These are phyloP conservation scores for Venusia cambrica DNA, from an alignment of 2,888 invertebrate genomes.

Conservation along the genomic window DNA sequence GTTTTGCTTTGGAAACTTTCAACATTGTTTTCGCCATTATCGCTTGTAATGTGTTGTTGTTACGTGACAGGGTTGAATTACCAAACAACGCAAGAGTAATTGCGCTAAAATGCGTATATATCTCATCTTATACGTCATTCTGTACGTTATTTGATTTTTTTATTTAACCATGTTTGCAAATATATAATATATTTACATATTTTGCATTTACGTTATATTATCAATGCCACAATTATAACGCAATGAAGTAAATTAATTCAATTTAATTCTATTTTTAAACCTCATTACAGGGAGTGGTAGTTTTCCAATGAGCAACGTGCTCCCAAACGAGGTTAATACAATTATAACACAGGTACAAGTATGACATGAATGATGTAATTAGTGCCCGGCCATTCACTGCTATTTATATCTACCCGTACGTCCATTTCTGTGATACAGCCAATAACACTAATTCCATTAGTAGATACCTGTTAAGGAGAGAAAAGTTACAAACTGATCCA, in stretches of 20 bases:
- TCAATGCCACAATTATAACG: too few relatives aligned
- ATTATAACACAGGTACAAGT: conserved; percentile 34
- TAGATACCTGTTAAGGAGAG: not conserved
- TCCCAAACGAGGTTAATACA: conserved; percentile 41
- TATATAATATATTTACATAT: too few relatives aligned
- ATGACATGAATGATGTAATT: conserved; percentile 61
- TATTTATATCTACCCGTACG: conserved; percentile 48
- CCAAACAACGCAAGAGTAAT: conserved; percentile 18
- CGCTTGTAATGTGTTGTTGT: conserved; percentile 10
- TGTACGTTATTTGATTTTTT: too few relatives aligned
- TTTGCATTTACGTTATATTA: too few relatives aligned
- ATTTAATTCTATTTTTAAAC: conserved; percentile 4
- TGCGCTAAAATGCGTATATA: conserved; percentile 10
- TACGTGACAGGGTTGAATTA: conserved; percentile 12
- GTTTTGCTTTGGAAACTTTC: conserved; percentile 19
- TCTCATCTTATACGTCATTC: conserved; percentile 12
- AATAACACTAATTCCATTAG: conserved; percentile 14
- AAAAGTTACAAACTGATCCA: too few relatives aligned
- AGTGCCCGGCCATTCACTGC: conserved; percentile 52
- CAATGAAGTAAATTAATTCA: too few relatives aligned
- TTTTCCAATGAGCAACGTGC: conserved; percentile 15
- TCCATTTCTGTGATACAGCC: conserved; percentile 27
- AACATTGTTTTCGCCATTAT: conserved; percentile 15
- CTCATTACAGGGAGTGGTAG: conserved; percentile 7
- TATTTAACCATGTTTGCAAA: too few relatives aligned